Base-by-base conservation (phyloP, 2,888 invertebrate species). In the Podotricha telesiphe region DNA sequence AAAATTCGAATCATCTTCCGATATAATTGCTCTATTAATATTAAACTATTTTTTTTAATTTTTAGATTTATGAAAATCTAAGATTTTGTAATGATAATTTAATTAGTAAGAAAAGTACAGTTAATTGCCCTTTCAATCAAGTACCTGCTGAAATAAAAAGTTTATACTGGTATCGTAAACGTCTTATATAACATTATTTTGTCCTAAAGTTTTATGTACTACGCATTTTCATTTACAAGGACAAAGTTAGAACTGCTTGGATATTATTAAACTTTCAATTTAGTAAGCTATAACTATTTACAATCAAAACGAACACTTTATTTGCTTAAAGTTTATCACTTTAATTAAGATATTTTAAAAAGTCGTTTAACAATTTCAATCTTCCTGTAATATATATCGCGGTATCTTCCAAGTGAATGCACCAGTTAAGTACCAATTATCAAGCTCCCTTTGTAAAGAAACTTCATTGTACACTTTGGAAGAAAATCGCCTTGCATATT, bases 341-440 rank as follows among this genome's bases (percentile, higher is more conserved):
- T 51, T 8, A 0, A 51, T 51, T 51, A 15, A 22, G 51, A 22
- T 22, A 51, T 7, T 34, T 34, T n/a, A 28, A 10, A 55, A 17
- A 37, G 17, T 55, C 34, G 55, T 62, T 61, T 19, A 70, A 72
- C 65, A 66, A 72, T 70, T 67, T 68, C 64, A 69, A 67, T 71
- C 56, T 69, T 58, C 48, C 59, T 64, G 55, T 73, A 68, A 68
- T 68, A 42, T 64, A 72, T 64, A 70, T 59, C 66, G 67, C 61
- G 71, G 67, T 73, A 67, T 67, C 67, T 73, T 73, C 68, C 68
- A 40, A 73, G 71, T 67, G 71, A 71, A 71, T 69, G 68, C 73
- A 69, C 67, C 68, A 67, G 68, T 65, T 73, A 73, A 73, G 64
- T 71, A 69, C 71, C 71, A 73, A 73, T 73, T 73, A 73, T 73